A percentile compares a stretch with the other conserved stretches of the same genome.
phyloP scores from a whole-genome alignment of 2,888 invertebrate species.

The Stenoptilia bipunctidactyla region DNA sequence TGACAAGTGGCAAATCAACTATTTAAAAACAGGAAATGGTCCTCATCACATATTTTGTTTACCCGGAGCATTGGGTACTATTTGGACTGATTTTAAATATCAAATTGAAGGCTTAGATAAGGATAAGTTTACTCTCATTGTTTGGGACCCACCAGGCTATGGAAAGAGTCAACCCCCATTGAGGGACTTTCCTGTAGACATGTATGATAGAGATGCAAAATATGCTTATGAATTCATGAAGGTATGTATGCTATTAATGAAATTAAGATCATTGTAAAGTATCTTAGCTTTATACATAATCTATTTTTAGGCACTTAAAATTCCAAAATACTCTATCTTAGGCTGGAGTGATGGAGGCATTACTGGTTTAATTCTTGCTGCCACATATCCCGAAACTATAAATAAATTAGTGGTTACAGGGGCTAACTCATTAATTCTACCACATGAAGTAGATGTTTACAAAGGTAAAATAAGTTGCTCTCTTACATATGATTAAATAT shows the following conservation, averaged over 20 bases:
- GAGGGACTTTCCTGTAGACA: conserved; percentile 77
- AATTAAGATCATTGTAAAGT: background rate
- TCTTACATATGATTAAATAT: background rate
- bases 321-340: conserved; percentile 79
- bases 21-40: conserved; percentile 73
- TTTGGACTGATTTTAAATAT: conserved; percentile 86
- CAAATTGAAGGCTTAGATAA: conserved; percentile 77
- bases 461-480: conserved; percentile 25
- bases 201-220: conserved; percentile 82
- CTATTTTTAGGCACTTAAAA: conserved; percentile 64
- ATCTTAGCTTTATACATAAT: background rate
- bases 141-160: conserved; percentile 91
- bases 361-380: conserved; percentile 82
- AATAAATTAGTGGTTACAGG: conserved; percentile 85
- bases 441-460: conserved; percentile 71
- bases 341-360: conserved; percentile 95
- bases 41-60: conserved; percentile 75
- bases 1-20: conserved; percentile 67
- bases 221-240: conserved; percentile 80
- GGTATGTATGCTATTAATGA: conserved; percentile 28
- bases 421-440: conserved; percentile 79
- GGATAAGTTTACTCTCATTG: conserved; percentile 74
- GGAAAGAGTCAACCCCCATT: conserved; percentile 86
- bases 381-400: conserved; percentile 75
- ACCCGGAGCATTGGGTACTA: conserved; percentile 86